Evolutionary conservation across 2,888 invertebrate genomes (phyloP).

Genomic region (Ophioninae sp.): DNA sequence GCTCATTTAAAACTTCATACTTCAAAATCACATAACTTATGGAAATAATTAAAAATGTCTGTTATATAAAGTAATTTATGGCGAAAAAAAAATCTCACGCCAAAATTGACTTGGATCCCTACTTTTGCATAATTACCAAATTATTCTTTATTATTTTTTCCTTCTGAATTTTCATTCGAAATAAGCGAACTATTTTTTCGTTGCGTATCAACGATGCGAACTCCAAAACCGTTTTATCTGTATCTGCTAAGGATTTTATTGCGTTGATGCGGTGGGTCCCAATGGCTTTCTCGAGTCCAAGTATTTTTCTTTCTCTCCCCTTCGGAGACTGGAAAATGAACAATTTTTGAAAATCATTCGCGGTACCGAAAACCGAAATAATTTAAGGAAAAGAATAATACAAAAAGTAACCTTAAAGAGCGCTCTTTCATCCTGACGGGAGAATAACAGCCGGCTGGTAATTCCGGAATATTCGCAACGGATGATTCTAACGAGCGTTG

Average conservation of each 20-base stretch:
- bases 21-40: too few species aligned
- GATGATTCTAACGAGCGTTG: constrained; percentile 30
- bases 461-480: constrained; percentile 59
- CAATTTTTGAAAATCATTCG: background rate
- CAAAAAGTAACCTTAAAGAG: background rate
- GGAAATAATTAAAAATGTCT: too few species aligned
- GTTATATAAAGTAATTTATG: too few species aligned
- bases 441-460: constrained; percentile 48
- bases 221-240: background rate
- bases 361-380: background rate
- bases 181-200: too few species aligned
- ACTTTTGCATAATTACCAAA: too few species aligned
- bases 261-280: background rate
- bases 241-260: constrained; percentile 22
- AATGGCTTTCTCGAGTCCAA: background rate
- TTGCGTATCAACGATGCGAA: too few species aligned
- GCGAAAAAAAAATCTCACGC: too few species aligned
- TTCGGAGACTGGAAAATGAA: background rate
- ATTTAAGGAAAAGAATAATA: background rate
- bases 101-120: too few species aligned
- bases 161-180: too few species aligned
- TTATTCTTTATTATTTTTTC: too few species aligned
- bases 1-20: too few species aligned
- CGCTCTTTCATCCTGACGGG: background rate
- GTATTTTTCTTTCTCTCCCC: background rate